Percentiles rank a stretch among this genome's conserved stretches.
Conservation (phyloP, 1,140 invertebrate genomes). For the Steinernema feltiae region DNA sequence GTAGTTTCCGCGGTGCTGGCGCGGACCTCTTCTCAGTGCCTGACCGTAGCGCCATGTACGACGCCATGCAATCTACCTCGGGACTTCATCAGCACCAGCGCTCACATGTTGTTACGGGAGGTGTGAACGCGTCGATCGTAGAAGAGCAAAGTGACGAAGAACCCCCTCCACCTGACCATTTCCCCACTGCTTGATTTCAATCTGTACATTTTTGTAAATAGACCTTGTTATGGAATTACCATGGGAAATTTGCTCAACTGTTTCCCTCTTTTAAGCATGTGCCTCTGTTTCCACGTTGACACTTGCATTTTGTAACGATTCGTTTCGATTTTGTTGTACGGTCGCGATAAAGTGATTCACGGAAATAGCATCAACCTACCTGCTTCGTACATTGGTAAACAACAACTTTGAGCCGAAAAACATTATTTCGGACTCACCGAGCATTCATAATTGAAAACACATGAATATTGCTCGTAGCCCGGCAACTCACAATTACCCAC, state of each 20-base stretch:
- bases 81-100: neutral
- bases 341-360: neutral
- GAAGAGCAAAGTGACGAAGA: neutral
- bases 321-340: neutral
- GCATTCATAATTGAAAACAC: too few relatives aligned
- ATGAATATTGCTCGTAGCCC: too few relatives aligned
- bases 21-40: neutral
- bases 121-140: neutral
- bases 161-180: neutral
- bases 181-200: neutral
- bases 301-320: conserved; percentile 14
- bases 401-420: neutral
- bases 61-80: neutral
- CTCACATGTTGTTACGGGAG: neutral
- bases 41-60: neutral
- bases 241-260: neutral
- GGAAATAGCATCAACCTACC: neutral
- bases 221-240: neutral
- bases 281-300: neutral
- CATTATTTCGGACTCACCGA: too few relatives aligned
- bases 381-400: neutral
- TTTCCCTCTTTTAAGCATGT: neutral
- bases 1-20: neutral
- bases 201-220: conserved; percentile 5
- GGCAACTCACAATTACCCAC: too few relatives aligned